These are phyloP conservation scores for Aporophyla nigra DNA, from an alignment of 2,888 invertebrate species.

Conservation along the genomic window DNA sequence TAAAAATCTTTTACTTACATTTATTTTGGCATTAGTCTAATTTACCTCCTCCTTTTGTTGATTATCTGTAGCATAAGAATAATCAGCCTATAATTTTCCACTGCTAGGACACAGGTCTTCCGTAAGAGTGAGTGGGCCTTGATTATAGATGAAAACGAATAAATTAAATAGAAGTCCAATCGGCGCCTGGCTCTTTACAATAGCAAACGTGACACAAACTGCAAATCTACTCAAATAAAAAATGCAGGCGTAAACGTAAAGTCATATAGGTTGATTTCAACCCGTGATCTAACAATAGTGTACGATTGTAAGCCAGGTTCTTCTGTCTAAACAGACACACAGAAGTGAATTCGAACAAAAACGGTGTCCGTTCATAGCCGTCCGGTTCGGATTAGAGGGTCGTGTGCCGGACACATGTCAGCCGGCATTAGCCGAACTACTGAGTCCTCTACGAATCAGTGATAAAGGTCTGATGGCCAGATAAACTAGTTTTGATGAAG, in stretches of 20 bases:
- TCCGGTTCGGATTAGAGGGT: slow-evolving; percentile 45
- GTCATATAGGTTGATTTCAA: not conserved
- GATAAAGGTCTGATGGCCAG: slow-evolving; percentile 62
- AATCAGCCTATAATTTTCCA: too few species aligned
- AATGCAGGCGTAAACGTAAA: not conserved
- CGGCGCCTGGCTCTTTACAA: not conserved
- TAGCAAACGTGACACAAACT: not conserved
- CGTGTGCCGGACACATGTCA: slow-evolving; percentile 64
- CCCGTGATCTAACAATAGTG: not conserved
- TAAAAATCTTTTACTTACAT: not conserved
- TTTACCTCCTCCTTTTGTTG: not conserved
- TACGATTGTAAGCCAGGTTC: not conserved
- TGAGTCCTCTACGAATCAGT: slow-evolving; percentile 35
- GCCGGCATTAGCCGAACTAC: slow-evolving; percentile 49
- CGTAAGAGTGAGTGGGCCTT: too few species aligned
- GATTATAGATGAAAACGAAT: not conserved
- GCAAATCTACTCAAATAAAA: not conserved
- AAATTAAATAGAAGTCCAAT: not conserved
- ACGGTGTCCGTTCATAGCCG: slow-evolving; percentile 29
- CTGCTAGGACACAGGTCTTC: too few species aligned
- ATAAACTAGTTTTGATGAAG: slow-evolving; percentile 61
- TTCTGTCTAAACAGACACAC: slow-evolving; percentile 1
- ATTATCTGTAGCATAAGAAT: not conserved
- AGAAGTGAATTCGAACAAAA: slow-evolving; percentile 42
- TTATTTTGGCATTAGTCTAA: not conserved